Percentiles rank a stretch among this genome's conserved stretches.
phyloP scores from a whole-genome alignment of 2,113 vertebrate species.

The Microcebus jonahi region DNA sequence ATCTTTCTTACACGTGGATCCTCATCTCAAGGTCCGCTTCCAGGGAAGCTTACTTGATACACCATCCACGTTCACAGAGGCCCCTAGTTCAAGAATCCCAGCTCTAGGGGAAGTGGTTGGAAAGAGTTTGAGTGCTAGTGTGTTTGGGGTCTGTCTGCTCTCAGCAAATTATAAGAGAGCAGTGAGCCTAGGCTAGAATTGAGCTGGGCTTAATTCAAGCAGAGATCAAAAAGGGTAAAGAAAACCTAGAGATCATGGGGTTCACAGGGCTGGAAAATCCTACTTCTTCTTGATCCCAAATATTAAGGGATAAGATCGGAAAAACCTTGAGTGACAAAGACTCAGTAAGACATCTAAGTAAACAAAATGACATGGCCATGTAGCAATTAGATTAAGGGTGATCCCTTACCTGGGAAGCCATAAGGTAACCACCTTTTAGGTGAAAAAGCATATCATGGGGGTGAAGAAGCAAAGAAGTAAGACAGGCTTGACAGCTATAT shows the following conservation, averaged over 20 bases:
- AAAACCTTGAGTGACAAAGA: background rate
- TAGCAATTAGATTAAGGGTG: background rate
- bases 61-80: background rate
- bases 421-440: background rate
- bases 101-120: background rate
- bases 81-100: background rate
- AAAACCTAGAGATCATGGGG: background rate
- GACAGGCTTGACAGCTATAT: background rate
- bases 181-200: background rate
- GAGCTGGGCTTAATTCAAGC: background rate
- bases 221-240: background rate
- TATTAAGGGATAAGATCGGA: background rate
- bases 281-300: background rate
- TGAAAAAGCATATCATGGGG: slow-evolving; percentile 1
- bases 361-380: background rate
- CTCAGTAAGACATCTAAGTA: background rate
- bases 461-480: background rate
- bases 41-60: background rate
- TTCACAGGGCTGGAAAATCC: background rate
- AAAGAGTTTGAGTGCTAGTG: background rate
- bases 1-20: background rate
- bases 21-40: background rate
- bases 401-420: background rate
- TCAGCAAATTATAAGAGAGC: background rate
- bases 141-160: background rate